Percentiles rank a stretch among this genome's conserved stretches.
These are phyloP conservation scores for Brachionus asplanchnoidis DNA, from an alignment of 1,140 invertebrate species.

Conservation along the genomic window DNA sequence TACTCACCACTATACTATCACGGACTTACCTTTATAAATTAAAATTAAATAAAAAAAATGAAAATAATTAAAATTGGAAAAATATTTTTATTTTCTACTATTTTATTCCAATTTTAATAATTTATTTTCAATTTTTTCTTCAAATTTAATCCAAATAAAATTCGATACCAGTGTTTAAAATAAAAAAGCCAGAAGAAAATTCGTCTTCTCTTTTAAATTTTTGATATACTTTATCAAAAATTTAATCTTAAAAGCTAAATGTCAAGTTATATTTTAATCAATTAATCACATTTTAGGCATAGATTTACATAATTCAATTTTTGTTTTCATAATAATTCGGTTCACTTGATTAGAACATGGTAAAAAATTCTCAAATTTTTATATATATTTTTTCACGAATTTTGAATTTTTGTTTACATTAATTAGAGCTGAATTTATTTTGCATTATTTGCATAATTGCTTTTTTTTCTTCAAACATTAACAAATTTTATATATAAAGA, in stretches of 20 bases:
- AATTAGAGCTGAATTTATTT: background rate
- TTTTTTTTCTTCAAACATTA: background rate
- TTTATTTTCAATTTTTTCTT: background rate
- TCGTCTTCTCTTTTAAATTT: background rate
- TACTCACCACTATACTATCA: background rate
- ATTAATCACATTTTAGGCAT: background rate
- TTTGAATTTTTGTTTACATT: background rate
- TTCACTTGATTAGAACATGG: too few species aligned
- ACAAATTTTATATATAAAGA: background rate
- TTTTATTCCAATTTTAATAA: background rate
- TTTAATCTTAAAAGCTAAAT: background rate
- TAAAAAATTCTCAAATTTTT: too few species aligned
- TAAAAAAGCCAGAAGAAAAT: background rate
- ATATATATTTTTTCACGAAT: background rate
- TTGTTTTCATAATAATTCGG: background rate
- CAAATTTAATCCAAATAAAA: too few species aligned
- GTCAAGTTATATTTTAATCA: background rate
- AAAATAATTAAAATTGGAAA: too few species aligned
- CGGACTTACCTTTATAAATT: background rate
- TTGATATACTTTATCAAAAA: too few species aligned
- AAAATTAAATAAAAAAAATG: too few species aligned
- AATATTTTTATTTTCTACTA: background rate
- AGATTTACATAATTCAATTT: background rate
- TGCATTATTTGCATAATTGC: background rate
- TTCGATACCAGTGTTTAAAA: background rate